Percentiles rank a stretch among this genome's conserved stretches.
Conservation (phyloP, 2,113 vertebrate genomes). For the Gambusia affinis region DNA sequence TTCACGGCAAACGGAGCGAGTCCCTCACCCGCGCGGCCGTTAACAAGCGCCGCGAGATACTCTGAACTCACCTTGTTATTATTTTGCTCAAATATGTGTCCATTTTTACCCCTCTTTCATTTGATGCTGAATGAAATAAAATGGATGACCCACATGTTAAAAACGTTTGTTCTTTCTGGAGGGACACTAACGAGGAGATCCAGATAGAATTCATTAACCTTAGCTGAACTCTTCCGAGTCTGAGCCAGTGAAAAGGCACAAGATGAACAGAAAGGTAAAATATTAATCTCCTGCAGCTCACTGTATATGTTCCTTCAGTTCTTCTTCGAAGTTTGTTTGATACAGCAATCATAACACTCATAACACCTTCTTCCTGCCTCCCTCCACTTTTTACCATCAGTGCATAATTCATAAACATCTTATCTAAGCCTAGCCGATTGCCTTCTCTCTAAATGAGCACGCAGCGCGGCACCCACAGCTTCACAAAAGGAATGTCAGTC, state of each 20-base stretch:
- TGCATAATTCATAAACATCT: conserved; percentile 68
- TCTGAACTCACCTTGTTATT: conserved; percentile 30
- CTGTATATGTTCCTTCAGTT: conserved; percentile 26
- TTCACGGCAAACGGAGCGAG: conserved; percentile 37
- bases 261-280: conserved; percentile 24
- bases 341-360: conserved; percentile 61
- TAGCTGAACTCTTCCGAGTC: conserved; percentile 15
- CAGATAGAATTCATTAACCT: conserved; percentile 43
- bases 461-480: conserved; percentile 33
- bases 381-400: conserved; percentile 37
- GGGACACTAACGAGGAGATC: conserved; percentile 43
- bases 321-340: conserved; percentile 46
- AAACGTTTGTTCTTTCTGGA: conserved; percentile 19
- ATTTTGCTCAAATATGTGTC: conserved; percentile 20
- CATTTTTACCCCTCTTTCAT: conserved; percentile 14
- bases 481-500: conserved; percentile 61
- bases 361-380: conserved; percentile 39
- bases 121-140: conserved; percentile 11
- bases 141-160: conserved; percentile 10
- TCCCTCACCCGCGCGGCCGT: conserved; percentile 20
- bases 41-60: conserved; percentile 35
- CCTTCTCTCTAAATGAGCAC: conserved; percentile 48
- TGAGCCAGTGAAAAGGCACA: conserved; percentile 8
- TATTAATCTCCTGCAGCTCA: conserved; percentile 25
- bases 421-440: conserved; percentile 54